Conservation (phyloP, 2,797 vertebrate species). For the Danio choprae region DNA sequence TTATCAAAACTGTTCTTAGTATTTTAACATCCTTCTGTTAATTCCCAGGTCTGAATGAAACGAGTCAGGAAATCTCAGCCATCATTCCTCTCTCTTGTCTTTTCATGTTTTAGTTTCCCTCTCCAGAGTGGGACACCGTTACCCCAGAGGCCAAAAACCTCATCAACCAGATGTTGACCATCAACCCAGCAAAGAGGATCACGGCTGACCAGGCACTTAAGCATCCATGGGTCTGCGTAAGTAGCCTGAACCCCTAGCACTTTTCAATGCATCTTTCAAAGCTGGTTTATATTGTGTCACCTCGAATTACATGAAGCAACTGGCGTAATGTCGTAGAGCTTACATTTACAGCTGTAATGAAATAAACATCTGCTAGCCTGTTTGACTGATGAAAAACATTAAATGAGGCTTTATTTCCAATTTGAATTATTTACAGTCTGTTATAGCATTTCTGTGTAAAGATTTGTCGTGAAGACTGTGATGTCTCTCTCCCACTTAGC, state of each 20-base stretch:
- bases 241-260: constrained; percentile 66
- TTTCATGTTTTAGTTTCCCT: constrained; percentile 86
- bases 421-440: constrained; percentile 16
- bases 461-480: background rate
- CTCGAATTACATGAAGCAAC: background rate
- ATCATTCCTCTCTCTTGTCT: background rate
- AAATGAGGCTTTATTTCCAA: background rate
- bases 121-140: constrained; percentile 99
- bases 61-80: background rate
- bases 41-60: background rate
- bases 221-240: constrained; percentile 99
- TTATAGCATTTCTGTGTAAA: background rate
- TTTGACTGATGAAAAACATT: background rate
- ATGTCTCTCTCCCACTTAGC: constrained; percentile 76
- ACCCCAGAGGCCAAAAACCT: constrained; percentile 99
- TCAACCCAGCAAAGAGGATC: constrained; percentile 98
- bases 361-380: constrained; percentile 1
- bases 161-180: constrained; percentile 99
- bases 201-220: constrained; percentile 97
- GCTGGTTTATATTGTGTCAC: background rate
- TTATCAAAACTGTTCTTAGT: background rate
- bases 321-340: constrained; percentile 6
- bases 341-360: constrained; percentile 7
- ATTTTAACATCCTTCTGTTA: background rate
- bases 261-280: constrained; percentile 1